Evolutionary conservation across 2,797 vertebrate genomes (phyloP).

Genomic region (Halcyon chelicuti): DNA sequence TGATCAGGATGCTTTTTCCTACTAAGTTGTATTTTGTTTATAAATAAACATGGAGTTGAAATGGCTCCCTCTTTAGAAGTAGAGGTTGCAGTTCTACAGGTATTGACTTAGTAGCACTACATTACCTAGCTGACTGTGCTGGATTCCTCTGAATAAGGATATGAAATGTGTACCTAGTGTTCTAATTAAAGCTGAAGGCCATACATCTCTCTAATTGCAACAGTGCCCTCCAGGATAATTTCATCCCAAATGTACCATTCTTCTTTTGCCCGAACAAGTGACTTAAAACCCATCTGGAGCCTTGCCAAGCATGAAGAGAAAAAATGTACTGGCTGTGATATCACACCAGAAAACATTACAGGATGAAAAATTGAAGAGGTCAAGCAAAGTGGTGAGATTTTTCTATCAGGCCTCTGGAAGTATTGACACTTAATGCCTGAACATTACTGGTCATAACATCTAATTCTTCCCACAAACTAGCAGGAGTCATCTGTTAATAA

Average conservation of each 20-base stretch:
- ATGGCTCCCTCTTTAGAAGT: slow-evolving; percentile 21
- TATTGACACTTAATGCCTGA: slow-evolving; percentile 22
- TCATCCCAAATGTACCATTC: slow-evolving; percentile 85
- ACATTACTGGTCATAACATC: slow-evolving; percentile 39
- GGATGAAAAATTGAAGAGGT: slow-evolving; percentile 74
- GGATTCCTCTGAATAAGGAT: slow-evolving; percentile 86
- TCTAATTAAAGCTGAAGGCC: slow-evolving; percentile 92
- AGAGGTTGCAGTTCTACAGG: slow-evolving; percentile 72
- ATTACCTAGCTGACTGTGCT: slow-evolving; percentile 78
- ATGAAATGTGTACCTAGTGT: slow-evolving; percentile 84
- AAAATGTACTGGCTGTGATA: slow-evolving; percentile 74
- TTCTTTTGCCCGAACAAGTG: slow-evolving; percentile 78
- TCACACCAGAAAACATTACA: slow-evolving; percentile 66
- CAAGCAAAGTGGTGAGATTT: slow-evolving; percentile 64
- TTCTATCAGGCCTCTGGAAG: slow-evolving; percentile 49
- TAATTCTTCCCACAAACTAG: slow-evolving; percentile 60
- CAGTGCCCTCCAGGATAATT: slow-evolving; percentile 90
- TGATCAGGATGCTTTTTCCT: background rate
- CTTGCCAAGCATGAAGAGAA: slow-evolving; percentile 78
- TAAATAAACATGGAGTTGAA: slow-evolving; percentile 58
- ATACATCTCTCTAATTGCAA: slow-evolving; percentile 96
- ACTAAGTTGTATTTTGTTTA: slow-evolving; percentile 13
- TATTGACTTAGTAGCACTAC: slow-evolving; percentile 80
- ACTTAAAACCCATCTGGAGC: slow-evolving; percentile 80
- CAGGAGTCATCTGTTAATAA: slow-evolving; percentile 63